A percentile compares a stretch with the other conserved stretches of the same genome.
Evolutionary conservation across 2,113 vertebrate species (phyloP).

Genomic region (Vidua chalybeata): DNA sequence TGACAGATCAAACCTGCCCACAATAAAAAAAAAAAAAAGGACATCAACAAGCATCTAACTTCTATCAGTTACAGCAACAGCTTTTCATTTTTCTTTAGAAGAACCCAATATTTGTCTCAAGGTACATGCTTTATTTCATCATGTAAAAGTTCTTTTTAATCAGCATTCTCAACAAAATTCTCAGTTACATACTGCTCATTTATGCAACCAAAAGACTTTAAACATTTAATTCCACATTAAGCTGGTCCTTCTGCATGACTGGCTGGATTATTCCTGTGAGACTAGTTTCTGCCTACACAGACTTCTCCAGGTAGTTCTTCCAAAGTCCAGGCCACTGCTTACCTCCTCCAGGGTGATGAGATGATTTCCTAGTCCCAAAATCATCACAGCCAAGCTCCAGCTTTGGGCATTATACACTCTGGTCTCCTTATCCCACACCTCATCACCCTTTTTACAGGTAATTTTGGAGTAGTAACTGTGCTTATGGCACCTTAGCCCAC

Average conservation of each 20-base stretch:
- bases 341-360: rapidly evolving
- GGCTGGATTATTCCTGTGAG: background rate
- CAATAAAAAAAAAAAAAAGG: background rate
- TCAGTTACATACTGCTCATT: background rate
- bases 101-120: background rate
- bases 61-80: background rate
- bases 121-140: background rate
- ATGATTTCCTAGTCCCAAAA: background rate
- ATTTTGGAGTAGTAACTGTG: background rate
- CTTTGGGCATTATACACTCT: background rate
- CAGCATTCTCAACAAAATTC: background rate
- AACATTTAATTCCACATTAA: background rate
- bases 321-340: background rate
- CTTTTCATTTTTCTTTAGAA: background rate
- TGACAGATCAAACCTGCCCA: background rate
- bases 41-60: background rate
- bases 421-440: background rate
- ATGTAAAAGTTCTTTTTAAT: background rate
- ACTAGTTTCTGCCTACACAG: background rate
- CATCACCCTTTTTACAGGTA: rapidly evolving
- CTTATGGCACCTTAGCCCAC: background rate
- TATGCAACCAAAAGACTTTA: background rate
- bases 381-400: background rate
- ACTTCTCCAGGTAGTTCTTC: background rate
- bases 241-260: background rate